A percentile compares a stretch with the other conserved stretches of the same genome.
phyloP scores from a whole-genome alignment of 2,888 invertebrate genomes.

The Scrobipalpa atriplicella region DNA sequence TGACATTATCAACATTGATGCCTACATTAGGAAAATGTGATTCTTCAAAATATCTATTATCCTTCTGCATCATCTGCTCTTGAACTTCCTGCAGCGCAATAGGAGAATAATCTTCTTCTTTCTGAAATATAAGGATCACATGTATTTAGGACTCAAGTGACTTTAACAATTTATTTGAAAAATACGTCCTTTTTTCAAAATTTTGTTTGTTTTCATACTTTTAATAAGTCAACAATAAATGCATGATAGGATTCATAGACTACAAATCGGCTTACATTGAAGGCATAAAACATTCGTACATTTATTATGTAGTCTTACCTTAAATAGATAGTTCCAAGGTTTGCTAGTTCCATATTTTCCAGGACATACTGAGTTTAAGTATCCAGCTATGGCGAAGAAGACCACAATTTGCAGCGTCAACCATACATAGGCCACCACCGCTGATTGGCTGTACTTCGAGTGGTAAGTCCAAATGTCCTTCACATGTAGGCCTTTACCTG shows the following conservation, averaged over 20 bases:
- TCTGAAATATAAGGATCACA: not conserved
- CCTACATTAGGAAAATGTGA: not conserved
- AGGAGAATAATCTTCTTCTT: not conserved
- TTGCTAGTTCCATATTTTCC: not conserved
- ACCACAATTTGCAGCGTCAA: not conserved
- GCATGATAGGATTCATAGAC: no score
- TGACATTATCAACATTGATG: conserved; percentile 3
- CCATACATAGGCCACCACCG: not conserved
- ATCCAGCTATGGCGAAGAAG: not conserved
- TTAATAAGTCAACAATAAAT: no score
- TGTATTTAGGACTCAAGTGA: no score
- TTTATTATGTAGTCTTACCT: no score
- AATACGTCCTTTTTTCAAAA: no score
- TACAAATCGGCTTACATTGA: no score
- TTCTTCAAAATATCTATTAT: not conserved
- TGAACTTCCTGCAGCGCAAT: not conserved
- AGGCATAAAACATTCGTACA: no score
- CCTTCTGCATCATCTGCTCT: not conserved
- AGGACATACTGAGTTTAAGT: not conserved
- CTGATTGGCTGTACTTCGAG: not conserved
- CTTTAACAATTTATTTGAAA: no score
- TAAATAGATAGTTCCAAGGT: not conserved
- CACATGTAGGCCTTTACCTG: not conserved
- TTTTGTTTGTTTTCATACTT: no score
- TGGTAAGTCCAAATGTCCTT: not conserved